A percentile compares a stretch with the other conserved stretches of the same genome.
Conservation (phyloP, 2,888 invertebrate genomes). For the Tipula helvola region DNA sequence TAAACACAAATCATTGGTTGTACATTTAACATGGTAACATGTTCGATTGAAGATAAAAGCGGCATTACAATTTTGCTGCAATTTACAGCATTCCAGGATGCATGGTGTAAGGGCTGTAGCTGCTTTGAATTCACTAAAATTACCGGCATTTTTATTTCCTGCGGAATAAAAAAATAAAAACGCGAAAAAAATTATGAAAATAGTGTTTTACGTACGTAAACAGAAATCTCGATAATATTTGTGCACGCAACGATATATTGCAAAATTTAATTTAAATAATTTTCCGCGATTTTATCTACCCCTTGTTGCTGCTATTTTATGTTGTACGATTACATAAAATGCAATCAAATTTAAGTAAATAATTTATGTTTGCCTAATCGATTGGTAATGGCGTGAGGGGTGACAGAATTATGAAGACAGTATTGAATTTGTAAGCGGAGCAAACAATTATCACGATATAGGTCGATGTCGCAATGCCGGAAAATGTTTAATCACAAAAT, state of each 20-base stretch:
- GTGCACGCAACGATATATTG: not conserved
- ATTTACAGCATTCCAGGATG: constrained; percentile 46
- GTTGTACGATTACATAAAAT: not conserved
- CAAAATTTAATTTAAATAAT: not conserved
- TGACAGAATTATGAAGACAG: not conserved
- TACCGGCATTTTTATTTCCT: constrained; percentile 46
- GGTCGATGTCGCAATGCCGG: not conserved
- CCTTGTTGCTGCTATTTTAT: not conserved
- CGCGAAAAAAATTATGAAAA: not conserved
- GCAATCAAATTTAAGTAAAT: not conserved
- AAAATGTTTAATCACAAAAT: not conserved
- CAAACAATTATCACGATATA: too few species aligned
- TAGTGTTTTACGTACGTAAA: too few species aligned
- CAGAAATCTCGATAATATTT: not conserved
- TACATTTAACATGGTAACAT: constrained; percentile 67
- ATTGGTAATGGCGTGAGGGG: not conserved
- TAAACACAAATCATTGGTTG: constrained; percentile 55
- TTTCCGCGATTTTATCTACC: not conserved
- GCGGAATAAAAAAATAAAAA: constrained; percentile 10
- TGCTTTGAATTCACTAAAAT: constrained; percentile 44
- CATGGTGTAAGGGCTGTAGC: constrained; percentile 51
- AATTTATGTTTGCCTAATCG: not conserved
- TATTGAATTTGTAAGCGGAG: not conserved
- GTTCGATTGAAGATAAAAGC: constrained; percentile 62
- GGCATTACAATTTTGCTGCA: constrained; percentile 51